Base-by-base conservation (phyloP, 2,888 invertebrate species). In the Piscicola geometra region DNA sequence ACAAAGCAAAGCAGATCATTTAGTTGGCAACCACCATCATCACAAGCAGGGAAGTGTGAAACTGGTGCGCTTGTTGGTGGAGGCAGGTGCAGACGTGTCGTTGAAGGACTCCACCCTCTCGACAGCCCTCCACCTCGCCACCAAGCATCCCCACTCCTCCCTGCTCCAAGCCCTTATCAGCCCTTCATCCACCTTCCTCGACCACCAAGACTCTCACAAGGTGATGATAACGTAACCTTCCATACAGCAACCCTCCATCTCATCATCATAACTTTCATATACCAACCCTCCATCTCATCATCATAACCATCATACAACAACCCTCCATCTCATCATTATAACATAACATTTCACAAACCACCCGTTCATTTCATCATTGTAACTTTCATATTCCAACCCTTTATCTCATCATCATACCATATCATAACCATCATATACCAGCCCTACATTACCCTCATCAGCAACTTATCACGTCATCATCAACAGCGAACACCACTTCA, bases 401-500 rank as follows among this genome's bases (percentile, higher is more conserved):
- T n/a, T n/a, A n/a, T n/a, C n/a, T n/a, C n/a, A n/a, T n/a, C n/a
- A n/a, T n/a, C n/a, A n/a, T n/a, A n/a, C n/a, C n/a, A n/a, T n/a
- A n/a, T n/a, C n/a, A n/a, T n/a, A n/a, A n/a, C n/a, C n/a, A n/a
- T n/a, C n/a, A n/a, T n/a, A n/a, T n/a, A n/a, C n/a, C n/a, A n/a
- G n/a, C n/a, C 15, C 21, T 50, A 21, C 15, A 50, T 18, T 15
- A 15, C 15, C 15, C 21, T 18, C 15, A 21, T 21, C 15, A 21
- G 15, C 15, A 15, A 50, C 52, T n/a, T n/a, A n/a, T 69, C 5
- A 69, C 15, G 32, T 9, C 33, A 32, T 66, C 30, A 15, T 3
- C 5, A n/a, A 9, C 81, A 86, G 85, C 83, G 84, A 78, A 86
- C 86, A 50, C 83, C 85, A 28, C 77, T 86, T 28, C 86, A 86